Evolutionary conservation across 2,888 invertebrate species (phyloP).

Genomic region (Argyresthia goedartella): DNA sequence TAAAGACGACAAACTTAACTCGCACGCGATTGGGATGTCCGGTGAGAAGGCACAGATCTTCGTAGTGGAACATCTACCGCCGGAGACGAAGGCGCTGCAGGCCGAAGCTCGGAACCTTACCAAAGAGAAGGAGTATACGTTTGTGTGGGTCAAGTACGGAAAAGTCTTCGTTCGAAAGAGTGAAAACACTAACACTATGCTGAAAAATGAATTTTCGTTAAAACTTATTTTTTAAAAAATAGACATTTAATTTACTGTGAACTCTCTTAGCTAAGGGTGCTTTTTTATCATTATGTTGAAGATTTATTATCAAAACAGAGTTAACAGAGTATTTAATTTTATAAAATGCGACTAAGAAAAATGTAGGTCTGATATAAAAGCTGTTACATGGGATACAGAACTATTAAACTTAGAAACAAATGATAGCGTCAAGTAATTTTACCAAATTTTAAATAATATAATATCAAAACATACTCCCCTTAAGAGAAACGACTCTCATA

Average conservation of each 20-base stretch:
- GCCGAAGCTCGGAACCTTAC: neutral
- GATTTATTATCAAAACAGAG: neutral
- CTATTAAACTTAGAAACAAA: neutral
- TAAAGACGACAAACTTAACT: neutral
- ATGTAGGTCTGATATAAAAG: neutral
- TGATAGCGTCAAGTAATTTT: neutral
- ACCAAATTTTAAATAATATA: neutral
- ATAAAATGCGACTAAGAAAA: neutral
- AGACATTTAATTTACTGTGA: neutral
- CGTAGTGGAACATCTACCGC: conserved; percentile 1
- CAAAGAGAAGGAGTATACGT: neutral
- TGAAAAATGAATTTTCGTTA: neutral
- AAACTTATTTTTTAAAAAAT: neutral
- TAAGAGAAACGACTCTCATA: neutral
- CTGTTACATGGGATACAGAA: neutral
- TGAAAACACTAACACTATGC: neutral
- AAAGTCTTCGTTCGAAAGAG: neutral
- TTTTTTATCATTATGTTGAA: neutral
- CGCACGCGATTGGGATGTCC: neutral
- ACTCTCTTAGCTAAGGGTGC: neutral
- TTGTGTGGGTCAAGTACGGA: neutral
- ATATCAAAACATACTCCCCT: neutral
- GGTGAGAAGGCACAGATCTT: neutral
- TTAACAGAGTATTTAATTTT: neutral
- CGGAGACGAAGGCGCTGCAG: neutral